Evolutionary conservation across 2,113 vertebrate species (phyloP).

Genomic region (Oncorhynchus kisutch): DNA sequence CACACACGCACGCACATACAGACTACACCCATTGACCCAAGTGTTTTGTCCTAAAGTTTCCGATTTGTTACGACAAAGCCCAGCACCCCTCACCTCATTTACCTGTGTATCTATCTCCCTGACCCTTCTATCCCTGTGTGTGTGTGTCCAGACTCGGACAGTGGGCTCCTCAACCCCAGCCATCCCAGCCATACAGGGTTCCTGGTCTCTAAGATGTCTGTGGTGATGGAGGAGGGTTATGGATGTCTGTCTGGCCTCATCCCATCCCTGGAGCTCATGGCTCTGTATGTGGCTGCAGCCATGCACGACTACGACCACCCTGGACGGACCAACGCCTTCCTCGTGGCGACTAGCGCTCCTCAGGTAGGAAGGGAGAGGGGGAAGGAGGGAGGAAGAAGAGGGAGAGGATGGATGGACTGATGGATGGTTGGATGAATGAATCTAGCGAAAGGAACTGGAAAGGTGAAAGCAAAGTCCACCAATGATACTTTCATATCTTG

Average conservation of each 20-base stretch:
- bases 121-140: not conserved
- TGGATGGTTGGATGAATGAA: not conserved
- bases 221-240: conserved; percentile 75
- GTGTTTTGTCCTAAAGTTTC: no score
- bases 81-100: not conserved
- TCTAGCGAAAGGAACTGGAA: no score
- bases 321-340: conserved; percentile 94
- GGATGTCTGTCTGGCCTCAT: conserved; percentile 89
- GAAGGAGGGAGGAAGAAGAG: not conserved
- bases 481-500: no score
- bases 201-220: conserved; percentile 84
- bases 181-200: conserved; percentile 68
- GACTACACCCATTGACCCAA: no score
- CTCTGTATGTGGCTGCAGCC: conserved; percentile 94
- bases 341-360: conserved; percentile 94
- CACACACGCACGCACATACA: no score
- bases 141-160: conserved; percentile 79
- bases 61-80: no score
- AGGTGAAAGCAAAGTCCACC: no score
- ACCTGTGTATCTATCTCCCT: not conserved
- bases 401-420: not conserved
- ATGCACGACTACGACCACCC: conserved; percentile 99
- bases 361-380: conserved; percentile 64
- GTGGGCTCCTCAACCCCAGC: conserved; percentile 59
- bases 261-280: conserved; percentile 94